These are phyloP conservation scores for Cephalopachus bancanus DNA, from an alignment of 2,797 vertebrate genomes.

Conservation along the genomic window DNA sequence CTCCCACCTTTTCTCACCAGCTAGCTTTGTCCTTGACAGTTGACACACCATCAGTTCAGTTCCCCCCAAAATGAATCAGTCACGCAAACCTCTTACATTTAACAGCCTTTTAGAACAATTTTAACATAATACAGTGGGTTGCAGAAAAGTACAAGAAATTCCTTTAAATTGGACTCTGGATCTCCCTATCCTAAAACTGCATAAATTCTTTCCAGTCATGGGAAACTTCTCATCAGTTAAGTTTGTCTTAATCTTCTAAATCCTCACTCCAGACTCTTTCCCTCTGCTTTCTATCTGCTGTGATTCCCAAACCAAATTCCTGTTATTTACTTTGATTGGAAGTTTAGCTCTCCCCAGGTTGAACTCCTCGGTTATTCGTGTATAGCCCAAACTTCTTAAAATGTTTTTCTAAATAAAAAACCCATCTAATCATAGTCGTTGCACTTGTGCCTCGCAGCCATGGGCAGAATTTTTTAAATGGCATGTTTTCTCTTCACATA, in stretches of 20 bases:
- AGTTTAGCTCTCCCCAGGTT: neutral
- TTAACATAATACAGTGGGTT: neutral
- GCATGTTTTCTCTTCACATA: neutral
- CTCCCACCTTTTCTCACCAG: neutral
- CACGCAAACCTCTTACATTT: neutral
- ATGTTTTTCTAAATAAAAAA: conserved; percentile 11
- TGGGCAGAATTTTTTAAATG: neutral
- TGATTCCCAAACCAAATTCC: conserved; percentile 27
- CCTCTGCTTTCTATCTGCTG: neutral
- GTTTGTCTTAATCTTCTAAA: conserved; percentile 50
- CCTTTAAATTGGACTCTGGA: neutral
- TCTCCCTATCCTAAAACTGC: neutral
- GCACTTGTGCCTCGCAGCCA: neutral
- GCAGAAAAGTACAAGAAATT: neutral
- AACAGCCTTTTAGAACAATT: neutral
- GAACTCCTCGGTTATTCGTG: neutral
- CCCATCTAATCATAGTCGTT: neutral
- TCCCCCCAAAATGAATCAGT: neutral
- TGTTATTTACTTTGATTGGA: conserved; percentile 51
- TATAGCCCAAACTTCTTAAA: neutral
- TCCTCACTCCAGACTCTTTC: neutral
- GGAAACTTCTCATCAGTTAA: neutral
- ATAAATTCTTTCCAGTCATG: neutral
- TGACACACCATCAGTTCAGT: neutral
- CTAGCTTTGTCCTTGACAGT: neutral